Conservation (phyloP, 2,888 invertebrate genomes). For the Ennomos erosarius region DNA sequence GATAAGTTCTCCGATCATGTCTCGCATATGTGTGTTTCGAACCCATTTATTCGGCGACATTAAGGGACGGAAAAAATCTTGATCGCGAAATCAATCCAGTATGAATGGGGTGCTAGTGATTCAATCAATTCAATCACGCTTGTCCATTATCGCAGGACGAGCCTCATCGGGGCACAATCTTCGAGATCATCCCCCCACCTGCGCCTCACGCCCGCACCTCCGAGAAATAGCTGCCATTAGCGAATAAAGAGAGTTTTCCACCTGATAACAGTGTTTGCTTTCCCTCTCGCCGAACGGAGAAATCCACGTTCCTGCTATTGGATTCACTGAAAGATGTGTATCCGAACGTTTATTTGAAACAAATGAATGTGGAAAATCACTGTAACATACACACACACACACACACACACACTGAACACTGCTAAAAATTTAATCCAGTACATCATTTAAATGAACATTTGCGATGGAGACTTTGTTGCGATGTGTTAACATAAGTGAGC, state of each 20-base stretch:
- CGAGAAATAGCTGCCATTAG: slow-evolving; percentile 66
- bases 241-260: slow-evolving; percentile 69
- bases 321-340: slow-evolving; percentile 49
- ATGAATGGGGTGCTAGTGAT: slow-evolving; percentile 68
- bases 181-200: slow-evolving; percentile 53
- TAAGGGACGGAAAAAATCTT: slow-evolving; percentile 52
- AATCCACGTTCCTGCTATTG: slow-evolving; percentile 53
- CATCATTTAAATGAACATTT: neutral
- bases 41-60: slow-evolving; percentile 38
- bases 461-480: neutral
- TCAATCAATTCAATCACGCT: slow-evolving; percentile 75
- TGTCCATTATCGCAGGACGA: slow-evolving; percentile 67
- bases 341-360: slow-evolving; percentile 17
- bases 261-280: slow-evolving; percentile 54
- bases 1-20: slow-evolving; percentile 15
- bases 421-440: too few species aligned
- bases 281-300: slow-evolving; percentile 42
- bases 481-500: neutral
- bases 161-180: slow-evolving; percentile 64
- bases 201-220: slow-evolving; percentile 33
- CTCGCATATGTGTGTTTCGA: slow-evolving; percentile 9
- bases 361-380: slow-evolving; percentile 14
- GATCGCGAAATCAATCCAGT: slow-evolving; percentile 63
- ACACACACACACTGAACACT: too few species aligned
- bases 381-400: too few species aligned